phyloP scores from a whole-genome alignment of 1,140 invertebrate genomes.

The Drosophila truncata region DNA sequence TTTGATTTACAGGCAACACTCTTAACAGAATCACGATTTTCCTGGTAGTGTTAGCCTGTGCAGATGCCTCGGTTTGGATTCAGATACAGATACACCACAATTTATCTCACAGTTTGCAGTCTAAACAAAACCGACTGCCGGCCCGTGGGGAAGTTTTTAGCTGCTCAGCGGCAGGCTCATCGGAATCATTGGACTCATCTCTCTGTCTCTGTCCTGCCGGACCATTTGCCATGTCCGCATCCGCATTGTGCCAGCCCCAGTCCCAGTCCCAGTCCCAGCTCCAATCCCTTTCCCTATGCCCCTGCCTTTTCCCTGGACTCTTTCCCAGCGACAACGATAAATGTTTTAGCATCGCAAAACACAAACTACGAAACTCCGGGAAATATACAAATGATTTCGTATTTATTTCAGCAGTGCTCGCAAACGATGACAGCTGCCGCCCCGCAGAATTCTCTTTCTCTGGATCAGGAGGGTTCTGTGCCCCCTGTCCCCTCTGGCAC shows the following conservation, averaged over 20 bases:
- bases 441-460: constrained; percentile 31
- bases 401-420: constrained; percentile 72
- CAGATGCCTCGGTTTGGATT: constrained; percentile 61
- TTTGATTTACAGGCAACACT: neutral
- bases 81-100: constrained; percentile 79
- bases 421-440: constrained; percentile 28
- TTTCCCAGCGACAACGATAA: constrained; percentile 71
- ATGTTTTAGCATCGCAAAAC: constrained; percentile 78
- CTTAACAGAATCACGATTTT: constrained; percentile 5
- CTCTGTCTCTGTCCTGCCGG: constrained; percentile 46
- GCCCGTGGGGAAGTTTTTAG: constrained; percentile 52
- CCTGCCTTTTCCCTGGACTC: constrained; percentile 35
- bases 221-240: constrained; percentile 76
- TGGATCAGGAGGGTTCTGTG: constrained; percentile 15
- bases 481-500: neutral
- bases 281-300: neutral
- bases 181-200: constrained; percentile 72
- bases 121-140: constrained; percentile 78
- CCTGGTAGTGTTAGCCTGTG: constrained; percentile 11
- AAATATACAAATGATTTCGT: constrained; percentile 84
- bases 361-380: constrained; percentile 76
- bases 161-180: constrained; percentile 62
- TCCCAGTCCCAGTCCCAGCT: neutral
- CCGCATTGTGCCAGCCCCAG: constrained; percentile 44
- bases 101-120: constrained; percentile 84